phyloP scores from a whole-genome alignment of 2,888 invertebrate species.

The Drosophila sordidapex region DNA sequence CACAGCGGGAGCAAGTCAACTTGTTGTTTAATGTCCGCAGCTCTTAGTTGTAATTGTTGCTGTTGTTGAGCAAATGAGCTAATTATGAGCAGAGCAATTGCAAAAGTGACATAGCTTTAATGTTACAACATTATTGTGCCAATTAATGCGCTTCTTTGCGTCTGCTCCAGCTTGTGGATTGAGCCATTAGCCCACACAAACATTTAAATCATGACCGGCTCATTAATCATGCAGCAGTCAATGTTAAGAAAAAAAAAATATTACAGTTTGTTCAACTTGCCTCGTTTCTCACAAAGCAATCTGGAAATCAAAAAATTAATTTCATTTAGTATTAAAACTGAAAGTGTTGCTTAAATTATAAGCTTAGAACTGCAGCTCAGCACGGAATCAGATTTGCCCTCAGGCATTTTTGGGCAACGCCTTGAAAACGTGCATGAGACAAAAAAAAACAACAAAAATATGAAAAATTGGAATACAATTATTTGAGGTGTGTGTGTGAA shows the following conservation, averaged over 20 bases:
- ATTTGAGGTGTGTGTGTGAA: constrained; percentile 50
- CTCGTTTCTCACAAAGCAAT: constrained; percentile 42
- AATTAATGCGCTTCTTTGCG: constrained; percentile 49
- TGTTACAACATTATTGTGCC: constrained; percentile 46
- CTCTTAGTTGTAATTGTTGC: constrained; percentile 6
- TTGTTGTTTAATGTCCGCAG: neutral
- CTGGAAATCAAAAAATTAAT: constrained; percentile 45
- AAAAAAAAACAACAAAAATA: constrained; percentile 2
- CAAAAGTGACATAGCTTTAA: constrained; percentile 52
- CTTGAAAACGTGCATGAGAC: constrained; percentile 56
- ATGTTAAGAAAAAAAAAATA: constrained; percentile 9
- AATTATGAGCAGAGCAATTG: constrained; percentile 49
- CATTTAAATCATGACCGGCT: constrained; percentile 6
- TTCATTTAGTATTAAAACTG: constrained; percentile 66
- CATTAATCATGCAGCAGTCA: constrained; percentile 58
- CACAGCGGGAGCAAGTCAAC: constrained; percentile 26
- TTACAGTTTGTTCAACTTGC: constrained; percentile 27
- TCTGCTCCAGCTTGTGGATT: constrained; percentile 55
- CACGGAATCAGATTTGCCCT: constrained; percentile 28
- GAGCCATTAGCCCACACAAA: constrained; percentile 56
- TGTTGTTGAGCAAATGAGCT: constrained; percentile 41
- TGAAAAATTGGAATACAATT: constrained; percentile 39
- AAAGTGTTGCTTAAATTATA: constrained; percentile 62
- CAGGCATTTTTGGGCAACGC: constrained; percentile 59
- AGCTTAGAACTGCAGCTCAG: constrained; percentile 52